Evolutionary conservation across 2,797 vertebrate genomes (phyloP).

Genomic region (Artibeus lituratus): DNA sequence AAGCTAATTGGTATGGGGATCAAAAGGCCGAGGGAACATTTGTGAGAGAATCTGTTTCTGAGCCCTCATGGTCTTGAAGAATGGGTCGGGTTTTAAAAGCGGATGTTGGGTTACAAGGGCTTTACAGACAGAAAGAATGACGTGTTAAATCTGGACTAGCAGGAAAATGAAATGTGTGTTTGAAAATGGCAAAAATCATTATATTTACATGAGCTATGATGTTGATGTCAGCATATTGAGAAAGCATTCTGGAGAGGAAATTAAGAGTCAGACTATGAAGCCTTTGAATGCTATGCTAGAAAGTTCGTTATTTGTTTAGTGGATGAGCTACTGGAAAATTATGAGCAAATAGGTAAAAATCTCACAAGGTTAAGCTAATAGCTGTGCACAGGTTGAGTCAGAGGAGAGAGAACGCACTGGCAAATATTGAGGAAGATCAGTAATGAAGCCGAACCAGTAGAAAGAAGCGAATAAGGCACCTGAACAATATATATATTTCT

Average conservation of each 20-base stretch:
- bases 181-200: not conserved
- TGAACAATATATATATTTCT: not conserved
- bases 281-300: not conserved
- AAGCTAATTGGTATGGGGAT: not conserved
- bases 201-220: not conserved
- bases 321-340: not conserved
- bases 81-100: not conserved
- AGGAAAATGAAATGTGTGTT: not conserved
- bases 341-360: constrained; percentile 3
- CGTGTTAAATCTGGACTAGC: not conserved
- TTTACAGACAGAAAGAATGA: not conserved
- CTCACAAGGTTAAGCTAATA: not conserved
- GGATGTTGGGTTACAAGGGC: not conserved
- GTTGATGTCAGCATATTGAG: not conserved
- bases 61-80: not conserved
- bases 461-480: not conserved
- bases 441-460: not conserved
- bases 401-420: not conserved
- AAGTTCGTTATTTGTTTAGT: not conserved
- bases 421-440: not conserved
- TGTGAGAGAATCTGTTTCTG: not conserved
- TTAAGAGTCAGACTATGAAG: not conserved
- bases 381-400: not conserved
- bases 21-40: not conserved
- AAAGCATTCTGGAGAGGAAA: not conserved